A percentile compares a stretch with the other conserved stretches of the same genome.
phyloP scores from a whole-genome alignment of 2,888 invertebrate genomes.

The Tanytarsus gracilentus region DNA sequence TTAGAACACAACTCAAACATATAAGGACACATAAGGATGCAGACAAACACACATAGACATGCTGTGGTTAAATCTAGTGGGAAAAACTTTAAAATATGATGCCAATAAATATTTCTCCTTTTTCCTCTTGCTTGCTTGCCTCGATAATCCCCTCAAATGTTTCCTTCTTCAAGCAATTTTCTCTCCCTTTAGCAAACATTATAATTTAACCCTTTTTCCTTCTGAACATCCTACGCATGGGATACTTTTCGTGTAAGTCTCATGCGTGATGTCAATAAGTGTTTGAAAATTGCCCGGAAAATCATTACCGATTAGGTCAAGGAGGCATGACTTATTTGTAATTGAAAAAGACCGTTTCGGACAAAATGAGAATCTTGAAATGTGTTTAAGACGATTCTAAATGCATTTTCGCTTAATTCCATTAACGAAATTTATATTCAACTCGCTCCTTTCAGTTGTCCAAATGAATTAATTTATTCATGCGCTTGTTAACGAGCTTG shows the following conservation, averaged over 20 bases:
- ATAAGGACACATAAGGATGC: too few relatives aligned
- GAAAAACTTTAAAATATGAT: slow-evolving; percentile 27
- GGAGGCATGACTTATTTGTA: slow-evolving; percentile 3
- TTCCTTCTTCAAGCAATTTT: too few relatives aligned
- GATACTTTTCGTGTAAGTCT: too few relatives aligned
- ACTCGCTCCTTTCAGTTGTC: slow-evolving; percentile 3
- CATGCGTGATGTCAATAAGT: not conserved
- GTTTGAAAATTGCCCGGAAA: slow-evolving; percentile 2
- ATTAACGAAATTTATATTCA: not conserved
- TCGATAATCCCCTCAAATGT: too few relatives aligned
- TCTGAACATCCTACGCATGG: too few relatives aligned
- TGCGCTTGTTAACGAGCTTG: slow-evolving; percentile 20
- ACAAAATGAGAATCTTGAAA: not conserved
- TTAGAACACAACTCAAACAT: too few relatives aligned
- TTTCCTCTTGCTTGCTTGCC: too few relatives aligned
- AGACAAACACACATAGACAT: not conserved
- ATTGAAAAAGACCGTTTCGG: slow-evolving; percentile 22
- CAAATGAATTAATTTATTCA: slow-evolving; percentile 26
- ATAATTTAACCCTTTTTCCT: too few relatives aligned
- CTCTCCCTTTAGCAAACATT: too few relatives aligned
- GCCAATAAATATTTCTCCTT: slow-evolving; percentile 18
- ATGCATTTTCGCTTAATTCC: too few relatives aligned
- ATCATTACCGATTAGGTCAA: slow-evolving; percentile 21
- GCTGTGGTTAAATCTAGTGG: slow-evolving; percentile 23
- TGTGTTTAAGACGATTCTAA: too few relatives aligned